Evolutionary conservation across 2,888 invertebrate species (phyloP).

Genomic region (Ethmia dodecea): DNA sequence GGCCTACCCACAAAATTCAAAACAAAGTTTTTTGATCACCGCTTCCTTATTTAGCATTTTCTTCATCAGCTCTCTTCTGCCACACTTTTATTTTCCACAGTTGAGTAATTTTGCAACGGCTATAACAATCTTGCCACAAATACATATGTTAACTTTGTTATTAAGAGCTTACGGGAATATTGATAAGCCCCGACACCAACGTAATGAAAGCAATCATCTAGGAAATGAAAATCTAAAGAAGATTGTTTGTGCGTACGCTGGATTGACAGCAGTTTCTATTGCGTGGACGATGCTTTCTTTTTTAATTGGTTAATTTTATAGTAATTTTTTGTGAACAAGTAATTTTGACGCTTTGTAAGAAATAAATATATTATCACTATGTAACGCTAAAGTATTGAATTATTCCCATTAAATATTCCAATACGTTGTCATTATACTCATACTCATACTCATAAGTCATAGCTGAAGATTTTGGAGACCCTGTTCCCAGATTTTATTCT

Average conservation of each 20-base stretch:
- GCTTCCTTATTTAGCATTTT: conserved; percentile 35
- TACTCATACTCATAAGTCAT: no score
- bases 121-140: conserved; percentile 44
- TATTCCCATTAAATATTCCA: no score
- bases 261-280: conserved; percentile 35
- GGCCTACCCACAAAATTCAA: conserved; percentile 28
- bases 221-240: conserved; percentile 32
- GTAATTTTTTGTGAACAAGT: no score
- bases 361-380: no score
- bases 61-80: conserved; percentile 32
- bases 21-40: conserved; percentile 27
- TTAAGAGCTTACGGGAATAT: conserved; percentile 36
- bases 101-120: conserved; percentile 34
- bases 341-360: no score
- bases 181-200: conserved; percentile 2
- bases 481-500: no score
- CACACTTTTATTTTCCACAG: conserved; percentile 35
- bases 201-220: conserved; percentile 22
- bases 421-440: no score
- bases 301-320: no score
- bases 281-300: no score
- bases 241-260: conserved; percentile 32
- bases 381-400: no score
- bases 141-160: conserved; percentile 43
- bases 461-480: no score